A percentile compares a stretch with the other conserved stretches of the same genome.
phyloP scores from a whole-genome alignment of 1,140 invertebrate genomes.

The Ostrea denselamellosa region DNA sequence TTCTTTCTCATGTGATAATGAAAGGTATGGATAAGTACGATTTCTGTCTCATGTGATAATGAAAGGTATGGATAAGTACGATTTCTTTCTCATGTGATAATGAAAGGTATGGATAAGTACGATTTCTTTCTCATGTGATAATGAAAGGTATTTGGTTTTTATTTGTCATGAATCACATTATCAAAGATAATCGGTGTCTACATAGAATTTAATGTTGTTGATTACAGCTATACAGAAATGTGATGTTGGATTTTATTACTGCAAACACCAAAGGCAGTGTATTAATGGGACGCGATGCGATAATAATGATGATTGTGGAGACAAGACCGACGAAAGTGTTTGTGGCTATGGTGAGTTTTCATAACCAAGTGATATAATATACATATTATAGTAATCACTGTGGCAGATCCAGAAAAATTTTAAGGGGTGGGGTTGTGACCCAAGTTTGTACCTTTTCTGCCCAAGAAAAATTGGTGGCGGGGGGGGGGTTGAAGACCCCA shows the following conservation, averaged over 20 bases:
- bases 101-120: too few species aligned
- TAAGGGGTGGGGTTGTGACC: too few species aligned
- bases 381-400: neutral
- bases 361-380: neutral
- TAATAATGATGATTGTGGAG: constrained; percentile 84
- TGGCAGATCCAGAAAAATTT: neutral
- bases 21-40: too few species aligned
- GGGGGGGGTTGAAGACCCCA: neutral
- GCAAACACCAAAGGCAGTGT: constrained; percentile 77
- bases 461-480: neutral
- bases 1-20: too few species aligned
- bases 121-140: too few species aligned
- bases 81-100: too few species aligned
- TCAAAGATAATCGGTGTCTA: neutral
- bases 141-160: too few species aligned
- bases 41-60: too few species aligned
- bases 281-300: constrained; percentile 86
- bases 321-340: constrained; percentile 85
- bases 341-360: constrained; percentile 41
- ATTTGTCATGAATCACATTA: too few species aligned
- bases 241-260: constrained; percentile 60
- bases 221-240: constrained; percentile 55
- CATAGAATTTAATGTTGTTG: neutral
- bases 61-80: too few species aligned
- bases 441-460: too few species aligned